Conservation (phyloP, 2,888 invertebrate genomes). For the Merodon equestris region DNA sequence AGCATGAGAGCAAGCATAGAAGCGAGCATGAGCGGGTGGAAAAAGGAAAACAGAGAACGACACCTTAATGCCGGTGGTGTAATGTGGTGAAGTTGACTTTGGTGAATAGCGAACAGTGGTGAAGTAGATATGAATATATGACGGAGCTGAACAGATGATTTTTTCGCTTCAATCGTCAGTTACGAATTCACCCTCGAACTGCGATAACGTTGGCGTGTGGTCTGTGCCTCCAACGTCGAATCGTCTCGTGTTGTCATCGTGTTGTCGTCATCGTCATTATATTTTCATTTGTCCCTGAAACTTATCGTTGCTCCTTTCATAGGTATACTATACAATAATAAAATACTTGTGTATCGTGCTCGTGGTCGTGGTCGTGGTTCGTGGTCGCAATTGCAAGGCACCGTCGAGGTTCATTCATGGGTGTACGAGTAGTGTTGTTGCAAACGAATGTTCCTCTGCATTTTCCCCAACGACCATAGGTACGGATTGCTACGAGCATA, state of each 20-base stretch:
- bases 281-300: slow-evolving; percentile 3
- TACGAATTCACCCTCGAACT: slow-evolving; percentile 60
- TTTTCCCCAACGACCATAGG: slow-evolving; percentile 42
- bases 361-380: background rate
- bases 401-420: slow-evolving; percentile 62
- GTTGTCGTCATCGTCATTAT: slow-evolving; percentile 23
- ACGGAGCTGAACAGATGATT: slow-evolving; percentile 48
- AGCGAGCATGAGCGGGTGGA: no score
- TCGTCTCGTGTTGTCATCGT: slow-evolving; percentile 46
- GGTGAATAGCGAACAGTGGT: slow-evolving; percentile 23
- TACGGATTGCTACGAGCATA: no score
- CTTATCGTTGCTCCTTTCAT: background rate
- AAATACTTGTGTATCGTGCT: no score
- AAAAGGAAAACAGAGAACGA: slow-evolving; percentile 1
- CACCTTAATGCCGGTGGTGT: background rate
- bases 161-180: slow-evolving; percentile 44
- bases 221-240: slow-evolving; percentile 29
- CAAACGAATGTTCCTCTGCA: slow-evolving; percentile 59
- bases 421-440: slow-evolving; percentile 37
- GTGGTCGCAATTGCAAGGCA: slow-evolving; percentile 37
- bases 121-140: slow-evolving; percentile 14
- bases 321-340: no score
- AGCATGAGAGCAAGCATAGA: no score
- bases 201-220: slow-evolving; percentile 45
- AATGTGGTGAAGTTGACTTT: slow-evolving; percentile 10